Percentiles rank a stretch among this genome's conserved stretches.
These are phyloP conservation scores for Heliornis fulica DNA, from an alignment of 2,113 vertebrate species.

Conservation along the genomic window DNA sequence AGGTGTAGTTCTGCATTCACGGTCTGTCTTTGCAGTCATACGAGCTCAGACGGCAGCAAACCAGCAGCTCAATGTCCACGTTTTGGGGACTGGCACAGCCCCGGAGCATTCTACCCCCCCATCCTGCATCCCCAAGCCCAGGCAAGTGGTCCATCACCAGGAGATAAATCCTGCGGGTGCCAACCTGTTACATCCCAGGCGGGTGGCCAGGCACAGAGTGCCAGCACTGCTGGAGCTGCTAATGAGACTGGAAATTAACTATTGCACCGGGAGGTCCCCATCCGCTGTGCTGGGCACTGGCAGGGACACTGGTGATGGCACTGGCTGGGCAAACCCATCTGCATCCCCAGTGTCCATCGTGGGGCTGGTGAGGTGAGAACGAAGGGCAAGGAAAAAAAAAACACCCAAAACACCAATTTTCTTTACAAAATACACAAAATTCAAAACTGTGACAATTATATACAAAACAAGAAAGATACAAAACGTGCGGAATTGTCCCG, in stretches of 20 bases:
- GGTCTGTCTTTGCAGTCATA: fast-evolving
- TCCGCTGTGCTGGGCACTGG: fast-evolving
- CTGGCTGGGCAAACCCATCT: neutral
- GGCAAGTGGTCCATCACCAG: fast-evolving
- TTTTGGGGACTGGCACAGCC: neutral
- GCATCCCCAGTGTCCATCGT: fast-evolving
- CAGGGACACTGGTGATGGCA: neutral
- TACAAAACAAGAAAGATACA: conserved; percentile 75
- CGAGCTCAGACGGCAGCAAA: neutral
- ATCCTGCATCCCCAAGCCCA: fast-evolving
- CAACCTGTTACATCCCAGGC: neutral
- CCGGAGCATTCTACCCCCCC: neutral
- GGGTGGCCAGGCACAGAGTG: neutral
- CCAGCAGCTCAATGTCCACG: fast-evolving
- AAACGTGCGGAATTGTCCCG: conserved; percentile 74
- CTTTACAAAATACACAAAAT: conserved; percentile 73
- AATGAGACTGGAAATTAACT: neutral
- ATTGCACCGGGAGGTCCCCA: neutral
- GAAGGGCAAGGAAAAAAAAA: neutral
- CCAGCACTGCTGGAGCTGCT: neutral
- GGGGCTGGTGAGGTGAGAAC: fast-evolving
- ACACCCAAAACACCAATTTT: neutral
- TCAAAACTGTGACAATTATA: conserved; percentile 67
- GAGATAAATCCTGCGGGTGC: neutral
- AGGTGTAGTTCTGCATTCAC: neutral